Evolutionary conservation across 2,113 vertebrate genomes (phyloP).

Genomic region (Albula glossodonta): DNA sequence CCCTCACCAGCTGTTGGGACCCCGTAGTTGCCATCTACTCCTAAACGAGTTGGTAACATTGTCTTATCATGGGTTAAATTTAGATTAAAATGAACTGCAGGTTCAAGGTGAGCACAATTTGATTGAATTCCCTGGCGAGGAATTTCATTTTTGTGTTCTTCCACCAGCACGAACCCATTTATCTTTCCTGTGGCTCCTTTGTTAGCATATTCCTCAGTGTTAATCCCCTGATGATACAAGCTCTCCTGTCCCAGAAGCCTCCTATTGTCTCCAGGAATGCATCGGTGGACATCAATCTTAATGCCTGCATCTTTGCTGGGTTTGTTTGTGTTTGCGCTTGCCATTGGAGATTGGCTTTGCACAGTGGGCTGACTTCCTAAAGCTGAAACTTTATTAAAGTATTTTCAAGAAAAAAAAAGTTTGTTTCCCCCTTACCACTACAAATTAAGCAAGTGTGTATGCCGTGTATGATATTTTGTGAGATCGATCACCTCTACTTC

Average conservation of each 20-base stretch:
- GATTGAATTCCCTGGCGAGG: constrained; percentile 66
- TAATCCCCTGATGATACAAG: constrained; percentile 69
- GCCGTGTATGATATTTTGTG: too few relatives aligned
- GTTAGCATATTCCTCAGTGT: constrained; percentile 61
- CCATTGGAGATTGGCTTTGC: constrained; percentile 51
- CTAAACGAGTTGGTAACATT: constrained; percentile 44
- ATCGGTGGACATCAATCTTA: constrained; percentile 65
- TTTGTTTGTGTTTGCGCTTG: constrained; percentile 52
- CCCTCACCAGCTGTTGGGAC: not conserved
- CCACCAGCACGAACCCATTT: constrained; percentile 67
- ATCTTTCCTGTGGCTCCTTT: constrained; percentile 66
- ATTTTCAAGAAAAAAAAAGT: not conserved
- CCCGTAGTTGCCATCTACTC: constrained; percentile 4
- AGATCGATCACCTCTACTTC: too few relatives aligned
- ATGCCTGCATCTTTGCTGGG: constrained; percentile 46
- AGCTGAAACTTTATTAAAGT: constrained; percentile 24
- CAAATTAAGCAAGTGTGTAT: not conserved
- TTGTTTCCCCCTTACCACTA: not conserved
- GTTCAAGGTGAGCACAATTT: constrained; percentile 71
- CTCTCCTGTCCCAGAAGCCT: constrained; percentile 58
- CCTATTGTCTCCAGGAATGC: constrained; percentile 43
- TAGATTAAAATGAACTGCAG: constrained; percentile 62
- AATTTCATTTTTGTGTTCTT: constrained; percentile 66
- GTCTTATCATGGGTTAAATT: constrained; percentile 65
- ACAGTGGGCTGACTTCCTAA: constrained; percentile 45